Evolutionary conservation across 2,888 invertebrate genomes (phyloP), one percentile per base, ranked within the genome.

Genomic region (Lapara coniferarum): DNA sequence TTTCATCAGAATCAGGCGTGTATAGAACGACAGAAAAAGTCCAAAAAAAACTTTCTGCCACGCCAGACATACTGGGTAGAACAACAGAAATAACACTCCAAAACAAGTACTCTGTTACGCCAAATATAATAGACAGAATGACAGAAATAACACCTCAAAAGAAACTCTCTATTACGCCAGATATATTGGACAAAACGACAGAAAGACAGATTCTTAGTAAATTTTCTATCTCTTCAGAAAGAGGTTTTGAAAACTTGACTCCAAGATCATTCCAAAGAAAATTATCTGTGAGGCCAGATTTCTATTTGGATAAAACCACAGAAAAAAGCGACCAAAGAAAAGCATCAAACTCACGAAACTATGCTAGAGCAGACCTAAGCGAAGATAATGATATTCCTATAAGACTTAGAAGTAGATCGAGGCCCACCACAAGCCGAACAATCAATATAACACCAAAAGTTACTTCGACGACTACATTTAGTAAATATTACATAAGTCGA

Each of bases 401-500:
- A 16, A 77, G 77, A 69, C 82, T 88, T 44, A 78, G 77, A 16
- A 82, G 71, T 72, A 81, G 78, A 72, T 72, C 71, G 53, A 75
- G 73, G 69, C 69, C 66, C 14, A 72, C 75, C 25, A 66, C 12
- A 68, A 59, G 70, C 73, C 30, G 30, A 72, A 75, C 73, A 66
- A 66, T 70, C 69, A 71, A 76, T 56, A 73, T 71, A 12, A 82
- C 78, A 67, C 75, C 81, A 8, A 78, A 76, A 4, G 68, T 76
- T 7, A 76, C 77, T 68, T 73, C 79, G 13, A 83, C 81, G 71
- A 78, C 81, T 37, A 73, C 79, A 74, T 76, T 81, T n/a, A 85
- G 85, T 13, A 92, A 90, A 77, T 89, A 90, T 76, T 89, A 89
- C 75, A 77, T 89, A 13, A 91, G 89, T 81, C 84, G 86, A 58